These are phyloP conservation scores for Verasper variegatus DNA, from an alignment of 2,113 vertebrate genomes.

Conservation along the genomic window DNA sequence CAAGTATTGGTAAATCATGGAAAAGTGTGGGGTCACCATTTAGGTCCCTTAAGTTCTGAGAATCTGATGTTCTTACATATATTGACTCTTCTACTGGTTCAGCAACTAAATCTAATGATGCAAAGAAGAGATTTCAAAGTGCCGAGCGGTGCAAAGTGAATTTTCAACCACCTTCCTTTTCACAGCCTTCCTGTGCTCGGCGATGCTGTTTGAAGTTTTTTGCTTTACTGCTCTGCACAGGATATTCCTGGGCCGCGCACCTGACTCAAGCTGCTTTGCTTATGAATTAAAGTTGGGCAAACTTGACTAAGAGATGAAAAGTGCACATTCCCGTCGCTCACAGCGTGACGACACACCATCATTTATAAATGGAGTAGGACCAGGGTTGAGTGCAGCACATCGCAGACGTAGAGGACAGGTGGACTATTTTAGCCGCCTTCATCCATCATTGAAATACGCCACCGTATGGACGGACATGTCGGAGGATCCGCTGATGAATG, in stretches of 20 bases:
- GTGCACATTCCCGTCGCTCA: conserved; percentile 6
- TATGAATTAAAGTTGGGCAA: background rate
- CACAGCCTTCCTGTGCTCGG: too few relatives aligned
- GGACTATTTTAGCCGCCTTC: conserved; percentile 66
- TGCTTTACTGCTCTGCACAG: background rate
- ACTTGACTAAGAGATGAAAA: background rate
- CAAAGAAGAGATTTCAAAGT: background rate
- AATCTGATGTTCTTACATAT: background rate
- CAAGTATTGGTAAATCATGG: too few relatives aligned
- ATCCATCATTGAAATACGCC: conserved; percentile 68
- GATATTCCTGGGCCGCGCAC: background rate
- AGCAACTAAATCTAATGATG: too few relatives aligned
- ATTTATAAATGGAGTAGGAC: conserved; percentile 56
- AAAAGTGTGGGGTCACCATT: background rate
- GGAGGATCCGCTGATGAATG: conserved; percentile 55
- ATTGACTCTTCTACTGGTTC: too few relatives aligned
- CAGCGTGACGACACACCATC: conserved; percentile 8
- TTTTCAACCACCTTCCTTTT: background rate
- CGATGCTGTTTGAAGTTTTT: background rate
- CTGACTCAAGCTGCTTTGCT: background rate
- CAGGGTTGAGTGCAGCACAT: conserved; percentile 8
- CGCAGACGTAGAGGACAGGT: conserved; percentile 49
- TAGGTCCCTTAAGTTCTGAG: background rate
- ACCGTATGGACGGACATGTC: conserved; percentile 33
- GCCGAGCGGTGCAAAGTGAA: background rate